Evolutionary conservation across 2,113 vertebrate species (phyloP).

Genomic region (Phoxinus phoxinus): DNA sequence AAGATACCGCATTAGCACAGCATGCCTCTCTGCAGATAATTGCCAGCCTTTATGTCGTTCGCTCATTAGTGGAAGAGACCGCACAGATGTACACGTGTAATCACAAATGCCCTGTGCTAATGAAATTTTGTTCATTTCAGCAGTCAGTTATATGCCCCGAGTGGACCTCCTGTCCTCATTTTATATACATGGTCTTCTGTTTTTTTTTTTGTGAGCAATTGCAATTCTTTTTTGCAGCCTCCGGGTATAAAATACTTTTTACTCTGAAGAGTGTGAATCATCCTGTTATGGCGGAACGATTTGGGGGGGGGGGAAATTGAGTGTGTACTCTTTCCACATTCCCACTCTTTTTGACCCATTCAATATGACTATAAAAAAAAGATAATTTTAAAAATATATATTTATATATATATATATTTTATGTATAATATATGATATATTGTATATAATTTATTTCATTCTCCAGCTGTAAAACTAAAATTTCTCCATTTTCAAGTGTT

Average conservation of each 20-base stretch:
- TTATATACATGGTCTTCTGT: background rate
- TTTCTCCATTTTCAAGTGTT: background rate
- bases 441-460: too few species aligned
- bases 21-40: slow-evolving; percentile 14
- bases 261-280: background rate
- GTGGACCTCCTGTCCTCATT: background rate
- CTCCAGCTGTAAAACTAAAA: background rate
- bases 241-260: background rate
- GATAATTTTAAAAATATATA: background rate
- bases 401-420: too few species aligned
- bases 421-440: too few species aligned
- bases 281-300: background rate
- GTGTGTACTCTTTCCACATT: too few species aligned
- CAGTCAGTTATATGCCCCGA: slow-evolving; percentile 3
- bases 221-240: background rate
- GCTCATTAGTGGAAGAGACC: background rate
- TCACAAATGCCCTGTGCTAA: slow-evolving; percentile 2
- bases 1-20: background rate
- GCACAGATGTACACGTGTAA: slow-evolving; percentile 18
- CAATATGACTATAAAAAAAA: background rate
- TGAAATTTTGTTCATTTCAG: slow-evolving; percentile 8
- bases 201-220: background rate
- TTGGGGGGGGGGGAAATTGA: background rate
- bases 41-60: background rate
- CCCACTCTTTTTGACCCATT: background rate